phyloP scores from a whole-genome alignment of 2,888 invertebrate species.

The Cerastis rubricosa region DNA sequence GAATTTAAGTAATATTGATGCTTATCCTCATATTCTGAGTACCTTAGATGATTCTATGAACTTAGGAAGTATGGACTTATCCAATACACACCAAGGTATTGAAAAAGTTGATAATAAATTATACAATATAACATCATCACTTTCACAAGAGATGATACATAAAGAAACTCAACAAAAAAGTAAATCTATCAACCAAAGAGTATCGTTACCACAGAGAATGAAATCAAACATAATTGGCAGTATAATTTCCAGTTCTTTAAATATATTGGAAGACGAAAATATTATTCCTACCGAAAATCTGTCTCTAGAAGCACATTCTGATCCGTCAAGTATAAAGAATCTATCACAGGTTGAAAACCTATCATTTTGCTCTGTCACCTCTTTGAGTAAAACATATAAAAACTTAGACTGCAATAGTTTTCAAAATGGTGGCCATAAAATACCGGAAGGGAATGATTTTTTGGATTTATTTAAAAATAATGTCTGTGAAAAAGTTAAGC shows the following conservation, averaged over 20 bases:
- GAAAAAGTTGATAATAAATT: background rate
- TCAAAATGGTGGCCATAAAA: conserved; percentile 70
- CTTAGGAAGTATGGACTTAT: background rate
- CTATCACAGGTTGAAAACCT: conserved; percentile 66
- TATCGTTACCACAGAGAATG: conserved; percentile 19
- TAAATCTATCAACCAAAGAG: conserved; percentile 12
- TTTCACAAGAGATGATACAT: background rate
- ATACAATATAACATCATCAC: background rate
- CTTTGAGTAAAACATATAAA: conserved; percentile 80
- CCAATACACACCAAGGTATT: background rate
- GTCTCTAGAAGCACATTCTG: conserved; percentile 61
- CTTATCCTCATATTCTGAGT: background rate
- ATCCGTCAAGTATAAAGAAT: conserved; percentile 57
- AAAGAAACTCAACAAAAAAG: conserved; percentile 6
- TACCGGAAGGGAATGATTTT: conserved; percentile 74
- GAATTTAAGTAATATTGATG: conserved; percentile 5
- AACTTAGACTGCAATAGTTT: conserved; percentile 81
- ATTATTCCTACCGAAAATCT: conserved; percentile 49
- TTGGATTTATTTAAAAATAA: conserved; percentile 73
- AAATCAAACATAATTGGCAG: conserved; percentile 66
- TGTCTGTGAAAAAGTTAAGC: conserved; percentile 48
- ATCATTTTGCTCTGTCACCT: conserved; percentile 76
- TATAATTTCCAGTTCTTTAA: conserved; percentile 78
- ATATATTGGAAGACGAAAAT: conserved; percentile 76
- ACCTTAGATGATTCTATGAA: conserved; percentile 10